Conservation (phyloP, 2,888 invertebrate genomes). For the Dicyrtoma fusca region DNA sequence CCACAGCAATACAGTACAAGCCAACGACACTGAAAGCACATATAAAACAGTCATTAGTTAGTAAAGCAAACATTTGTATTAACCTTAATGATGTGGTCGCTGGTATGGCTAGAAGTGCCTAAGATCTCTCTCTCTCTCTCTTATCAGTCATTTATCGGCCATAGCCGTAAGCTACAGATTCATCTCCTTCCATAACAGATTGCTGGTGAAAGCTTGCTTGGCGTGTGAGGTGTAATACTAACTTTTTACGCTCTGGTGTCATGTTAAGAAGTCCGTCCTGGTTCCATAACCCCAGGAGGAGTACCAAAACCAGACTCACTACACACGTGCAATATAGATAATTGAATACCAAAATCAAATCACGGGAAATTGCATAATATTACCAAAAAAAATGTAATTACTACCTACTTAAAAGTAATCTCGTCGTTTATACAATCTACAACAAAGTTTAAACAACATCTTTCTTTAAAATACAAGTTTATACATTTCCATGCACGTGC, state of each 20-base stretch:
- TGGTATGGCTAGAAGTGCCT: neutral
- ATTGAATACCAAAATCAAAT: neutral
- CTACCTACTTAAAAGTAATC: too few relatives aligned
- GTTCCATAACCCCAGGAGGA: constrained; percentile 52
- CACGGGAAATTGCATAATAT: too few relatives aligned
- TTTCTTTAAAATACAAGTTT: too few relatives aligned
- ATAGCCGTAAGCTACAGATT: constrained; percentile 25
- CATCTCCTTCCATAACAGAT: constrained; percentile 39
- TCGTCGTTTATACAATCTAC: too few relatives aligned
- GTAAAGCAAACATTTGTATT: neutral
- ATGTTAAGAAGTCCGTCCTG: constrained; percentile 49
- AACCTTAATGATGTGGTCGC: constrained; percentile 6
- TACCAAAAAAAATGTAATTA: too few relatives aligned
- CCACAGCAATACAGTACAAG: constrained; percentile 75
- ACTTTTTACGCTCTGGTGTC: constrained; percentile 46
- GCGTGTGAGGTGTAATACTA: constrained; percentile 45
- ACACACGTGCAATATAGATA: neutral
- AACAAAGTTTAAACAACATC: too few relatives aligned
- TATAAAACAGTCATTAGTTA: constrained; percentile 43
- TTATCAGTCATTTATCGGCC: constrained; percentile 6
- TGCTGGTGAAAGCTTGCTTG: constrained; percentile 35
- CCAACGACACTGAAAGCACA: constrained; percentile 68
- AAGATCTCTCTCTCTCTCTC: constrained; percentile 6
- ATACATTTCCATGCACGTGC: too few relatives aligned
- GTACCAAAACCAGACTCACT: constrained; percentile 54